Evolutionary conservation across 2,888 invertebrate species (phyloP), one percentile per base, ranked within the genome.

Genomic region (Drosophila formosana): DNA sequence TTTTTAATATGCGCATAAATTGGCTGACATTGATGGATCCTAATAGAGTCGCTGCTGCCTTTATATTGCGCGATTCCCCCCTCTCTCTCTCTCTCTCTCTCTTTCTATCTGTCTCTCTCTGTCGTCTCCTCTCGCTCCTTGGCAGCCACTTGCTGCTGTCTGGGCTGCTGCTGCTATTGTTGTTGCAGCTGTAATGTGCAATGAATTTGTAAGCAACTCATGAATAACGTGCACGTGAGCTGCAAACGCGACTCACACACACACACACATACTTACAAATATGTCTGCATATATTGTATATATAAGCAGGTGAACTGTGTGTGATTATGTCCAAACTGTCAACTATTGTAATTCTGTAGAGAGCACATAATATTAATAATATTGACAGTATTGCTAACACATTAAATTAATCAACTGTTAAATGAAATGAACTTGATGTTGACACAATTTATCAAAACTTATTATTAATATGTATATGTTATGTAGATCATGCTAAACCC

Each of bases 1-100:
- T 83, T 85, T 84, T 85, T 86, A 88, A 86, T 86, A 86, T 86
- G 86, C 88, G 80, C 88, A 86, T 85, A 86, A 86, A 86, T 83
- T 86, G 86, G 80, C 70, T 83, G 83, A 82, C 88, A 88, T 86
- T 86, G 85, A 88, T 86, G 86, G 86, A 80, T 88, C 81, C 88
- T 86, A 88, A 88, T 85, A 86, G 83, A 86, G 86, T 85, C 75
- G 78, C 72, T 72, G 66, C 58, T 72, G 58, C 67, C 64, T 45
- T 53, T 67, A 72, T 55, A 67, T 75, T 65, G 53, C 46, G 51
- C 25, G 26, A 37, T 47, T 13, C 7, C 9, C 23, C 37, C 30
- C 30, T 18, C 37, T 32, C 23, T 23, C 18, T 4, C 25, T 43
- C 9, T 9, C 39, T 4, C 13, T 5, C 25, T 7, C 23, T n/a